Percentiles rank a stretch among this genome's conserved stretches.
Evolutionary conservation across 2,888 invertebrate genomes (phyloP).

Genomic region (Deilephila elpenor): DNA sequence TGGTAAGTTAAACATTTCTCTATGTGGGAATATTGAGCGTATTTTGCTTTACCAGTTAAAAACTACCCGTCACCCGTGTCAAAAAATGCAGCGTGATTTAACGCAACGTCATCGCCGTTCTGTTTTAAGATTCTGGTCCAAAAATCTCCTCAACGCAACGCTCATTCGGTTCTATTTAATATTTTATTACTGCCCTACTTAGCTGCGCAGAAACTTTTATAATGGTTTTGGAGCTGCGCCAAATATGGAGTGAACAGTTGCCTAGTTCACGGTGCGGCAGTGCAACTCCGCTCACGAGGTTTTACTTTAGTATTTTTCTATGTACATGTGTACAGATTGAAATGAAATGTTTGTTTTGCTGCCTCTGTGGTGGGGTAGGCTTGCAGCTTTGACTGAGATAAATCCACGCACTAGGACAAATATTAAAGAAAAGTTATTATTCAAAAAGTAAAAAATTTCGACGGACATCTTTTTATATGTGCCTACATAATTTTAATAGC

Average conservation of each 20-base stretch:
- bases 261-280: constrained; percentile 37
- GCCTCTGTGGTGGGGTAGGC: too few species aligned
- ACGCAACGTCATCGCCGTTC: constrained; percentile 2
- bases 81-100: neutral
- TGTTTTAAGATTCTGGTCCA: constrained; percentile 11
- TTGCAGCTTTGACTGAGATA: too few species aligned
- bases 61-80: neutral
- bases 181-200: constrained; percentile 74
- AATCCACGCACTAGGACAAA: too few species aligned
- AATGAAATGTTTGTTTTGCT: neutral
- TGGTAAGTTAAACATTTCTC: too few species aligned
- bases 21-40: too few species aligned
- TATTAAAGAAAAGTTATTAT: too few species aligned
- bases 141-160: constrained; percentile 28
- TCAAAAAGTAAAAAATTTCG: too few species aligned
- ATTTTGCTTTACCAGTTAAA: neutral
- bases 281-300: neutral
- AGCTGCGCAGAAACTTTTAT: constrained; percentile 71
- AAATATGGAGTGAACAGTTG: constrained; percentile 55
- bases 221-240: constrained; percentile 74
- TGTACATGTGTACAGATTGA: neutral
- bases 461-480: too few species aligned
- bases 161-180: constrained; percentile 55
- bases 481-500: too few species aligned
- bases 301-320: neutral